Evolutionary conservation across 2,113 vertebrate genomes (phyloP), one percentile per base, ranked within the genome.

Genomic region (Caloenas nicobarica): DNA sequence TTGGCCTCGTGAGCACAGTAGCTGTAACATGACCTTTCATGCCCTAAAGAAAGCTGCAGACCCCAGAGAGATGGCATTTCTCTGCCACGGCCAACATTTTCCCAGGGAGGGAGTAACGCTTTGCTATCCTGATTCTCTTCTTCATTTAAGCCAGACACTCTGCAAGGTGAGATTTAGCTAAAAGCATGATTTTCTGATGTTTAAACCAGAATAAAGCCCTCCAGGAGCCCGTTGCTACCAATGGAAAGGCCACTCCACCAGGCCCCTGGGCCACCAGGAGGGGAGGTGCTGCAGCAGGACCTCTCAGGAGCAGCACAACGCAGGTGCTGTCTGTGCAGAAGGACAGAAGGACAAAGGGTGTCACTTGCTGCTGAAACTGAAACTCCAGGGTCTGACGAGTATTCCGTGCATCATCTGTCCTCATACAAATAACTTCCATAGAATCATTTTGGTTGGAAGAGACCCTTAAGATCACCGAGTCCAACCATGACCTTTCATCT

Each of bases 1-100:
- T n/a, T 8, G 25, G 28, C 17, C 46, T 3, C 0, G 0, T 1
- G 0, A 81, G 31, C 24, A 50, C n/a, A 73, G 42, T n/a, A 62
- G 17, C 9, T 84, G 16, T 36, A 81, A 56, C 6, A 6, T 1
- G 23, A n/a, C 34, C 54, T 81, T 56, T 16, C 3, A 16, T 31
- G 24, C 7, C 42, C 34, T 33, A 60, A 58, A 82, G 28, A 29
- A 81, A 81, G 29, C 38, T 73, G 44, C 5, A 2, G 53, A 89
- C 16, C 38, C 15, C 46, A 79, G n/a, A 29, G 0, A 0, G 13
- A 28, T 3, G 5, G 2, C 5, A 26, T 7, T 65, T 65, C 53
- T 58, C 50, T 54, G 36, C 54, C 21, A 25, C 4, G 9, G 21
- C 44, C 42, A 74, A 10, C 7, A 10, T 29, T 66, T 51, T 57